A percentile compares a stretch with the other conserved stretches of the same genome.
These are phyloP conservation scores for Psophia crepitans DNA, from an alignment of 2,113 vertebrate genomes.

Conservation along the genomic window DNA sequence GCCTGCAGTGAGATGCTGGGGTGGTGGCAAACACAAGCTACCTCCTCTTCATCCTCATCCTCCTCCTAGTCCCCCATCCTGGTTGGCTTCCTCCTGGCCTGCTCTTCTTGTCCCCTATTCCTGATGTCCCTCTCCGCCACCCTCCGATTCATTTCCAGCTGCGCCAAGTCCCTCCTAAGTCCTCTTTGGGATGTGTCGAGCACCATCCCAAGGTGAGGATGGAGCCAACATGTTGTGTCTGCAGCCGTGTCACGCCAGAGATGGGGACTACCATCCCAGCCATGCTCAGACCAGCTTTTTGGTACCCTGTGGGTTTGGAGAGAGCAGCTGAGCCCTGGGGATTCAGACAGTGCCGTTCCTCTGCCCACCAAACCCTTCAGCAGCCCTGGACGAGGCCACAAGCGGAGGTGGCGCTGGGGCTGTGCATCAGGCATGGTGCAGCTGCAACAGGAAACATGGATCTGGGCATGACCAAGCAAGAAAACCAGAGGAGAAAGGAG, in stretches of 20 bases:
- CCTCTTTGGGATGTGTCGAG: rapidly evolving
- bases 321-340: neutral
- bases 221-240: rapidly evolving
- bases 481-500: neutral
- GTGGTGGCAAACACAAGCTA: neutral
- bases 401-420: neutral
- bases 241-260: rapidly evolving
- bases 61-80: neutral
- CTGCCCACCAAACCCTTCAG: neutral
- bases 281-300: neutral
- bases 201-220: neutral
- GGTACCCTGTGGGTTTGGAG: rapidly evolving
- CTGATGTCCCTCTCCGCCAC: neutral
- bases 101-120: rapidly evolving
- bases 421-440: rapidly evolving
- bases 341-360: neutral
- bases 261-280: neutral
- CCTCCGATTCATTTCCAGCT: neutral
- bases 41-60: neutral
- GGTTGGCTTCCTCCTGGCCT: neutral
- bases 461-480: rapidly evolving
- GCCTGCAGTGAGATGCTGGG: neutral
- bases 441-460: neutral
- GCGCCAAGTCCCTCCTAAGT: rapidly evolving
- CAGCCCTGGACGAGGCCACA: neutral